Base-by-base conservation (phyloP, 2,113 vertebrate genomes). In the Myotis yumanensis region DNA sequence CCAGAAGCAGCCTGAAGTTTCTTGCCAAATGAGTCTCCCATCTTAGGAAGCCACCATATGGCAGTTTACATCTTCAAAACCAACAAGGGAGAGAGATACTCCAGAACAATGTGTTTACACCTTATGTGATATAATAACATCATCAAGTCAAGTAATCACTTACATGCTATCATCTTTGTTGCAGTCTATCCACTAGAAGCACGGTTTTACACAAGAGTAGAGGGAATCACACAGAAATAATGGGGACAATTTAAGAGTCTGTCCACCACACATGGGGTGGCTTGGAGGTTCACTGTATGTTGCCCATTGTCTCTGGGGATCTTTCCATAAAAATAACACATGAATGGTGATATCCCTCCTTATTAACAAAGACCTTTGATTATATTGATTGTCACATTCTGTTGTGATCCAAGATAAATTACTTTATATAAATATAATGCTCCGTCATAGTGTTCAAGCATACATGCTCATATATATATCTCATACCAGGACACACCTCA, bases 321-420 rank as follows among this genome's bases (percentile, higher is more conserved):
- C 66, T 64, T 75, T 66, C 8, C 14, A 75, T 64, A 4, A 62
- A 57, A 75, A 15, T 2, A 86, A 69, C 11, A 22, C 43, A 75
- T 52, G 14, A 72, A 40, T 71, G 11, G 28, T 25, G 5, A 11
- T 23, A 54, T 48, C 32, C 3, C 4, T 52, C 10, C 3, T 10
- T 54, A 54, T 46, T 64, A 51, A 91, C 11, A 85, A 54, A 95
- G 30, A 95, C 30, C 9, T 40, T 62, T 54, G 48, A 54, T 68
- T 86, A 81, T 22, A 11, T 25, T 66, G 37, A 35, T 68, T 80
- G 30, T 54, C 51, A 40, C 14, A 32, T 91, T 25, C 23, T 68
- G 68, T 66, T 28, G 18, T 62, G 4, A 62, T 54, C 51, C 4
- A 69, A 23, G 12, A 25, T 46, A 76, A 54, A 28, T 76, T 37